Evolutionary conservation across 2,888 invertebrate species (phyloP).

Genomic region (Agonopterix arenella): DNA sequence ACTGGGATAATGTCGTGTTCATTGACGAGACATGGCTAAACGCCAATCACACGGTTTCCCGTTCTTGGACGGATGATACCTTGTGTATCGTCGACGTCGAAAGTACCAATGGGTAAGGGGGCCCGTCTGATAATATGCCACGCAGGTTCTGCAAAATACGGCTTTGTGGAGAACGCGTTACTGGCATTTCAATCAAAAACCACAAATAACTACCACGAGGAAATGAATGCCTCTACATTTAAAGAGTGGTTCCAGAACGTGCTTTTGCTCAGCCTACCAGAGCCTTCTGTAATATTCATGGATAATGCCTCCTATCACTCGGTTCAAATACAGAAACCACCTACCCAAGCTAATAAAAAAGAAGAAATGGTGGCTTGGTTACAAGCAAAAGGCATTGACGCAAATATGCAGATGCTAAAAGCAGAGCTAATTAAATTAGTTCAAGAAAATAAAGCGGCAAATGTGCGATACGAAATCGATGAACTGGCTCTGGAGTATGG

Average conservation of each 20-base stretch:
- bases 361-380: not conserved
- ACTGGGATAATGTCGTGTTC: slow-evolving; percentile 11
- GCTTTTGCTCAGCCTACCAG: not conserved
- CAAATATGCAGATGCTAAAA: not conserved
- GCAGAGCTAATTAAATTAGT: slow-evolving; percentile 1
- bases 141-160: slow-evolving; percentile 1
- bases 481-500: not conserved
- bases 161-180: slow-evolving; percentile 7
- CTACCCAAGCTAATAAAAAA: not conserved
- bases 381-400: not conserved
- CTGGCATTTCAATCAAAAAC: slow-evolving; percentile 12
- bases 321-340: slow-evolving; percentile 7
- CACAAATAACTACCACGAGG: slow-evolving; percentile 7
- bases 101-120: slow-evolving; percentile 4
- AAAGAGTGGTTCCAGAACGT: slow-evolving; percentile 5
- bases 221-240: slow-evolving; percentile 6
- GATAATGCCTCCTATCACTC: slow-evolving; percentile 16
- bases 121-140: slow-evolving; percentile 5
- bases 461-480: not conserved
- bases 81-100: not conserved
- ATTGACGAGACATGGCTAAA: slow-evolving; percentile 15
- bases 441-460: not conserved
- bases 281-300: slow-evolving; percentile 11
- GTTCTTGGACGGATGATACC: slow-evolving; percentile 12
- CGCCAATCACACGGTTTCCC: slow-evolving; percentile 11